A percentile compares a stretch with the other conserved stretches of the same genome.
These are phyloP conservation scores for Palythoa grandiflora DNA, from an alignment of 92 coral and sea anemone genomes.

Conservation along the genomic window DNA sequence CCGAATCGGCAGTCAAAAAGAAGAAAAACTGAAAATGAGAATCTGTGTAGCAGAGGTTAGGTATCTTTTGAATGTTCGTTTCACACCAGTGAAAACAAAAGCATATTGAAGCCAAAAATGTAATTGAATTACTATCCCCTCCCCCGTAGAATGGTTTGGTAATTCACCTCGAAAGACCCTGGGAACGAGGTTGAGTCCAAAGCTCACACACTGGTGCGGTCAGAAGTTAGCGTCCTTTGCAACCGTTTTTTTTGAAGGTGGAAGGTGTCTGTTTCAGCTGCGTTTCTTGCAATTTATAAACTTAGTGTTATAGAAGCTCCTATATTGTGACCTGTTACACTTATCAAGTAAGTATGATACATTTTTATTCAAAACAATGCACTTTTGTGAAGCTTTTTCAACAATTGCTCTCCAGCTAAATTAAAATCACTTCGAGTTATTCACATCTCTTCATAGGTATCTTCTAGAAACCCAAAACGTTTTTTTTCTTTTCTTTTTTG, in stretches of 20 bases:
- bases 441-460: no score
- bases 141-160: conserved; percentile 12
- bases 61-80: no score
- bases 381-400: conserved; percentile 3
- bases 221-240: no score
- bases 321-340: not conserved
- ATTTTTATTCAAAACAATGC: not conserved
- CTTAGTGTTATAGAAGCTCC: conserved; percentile 9
- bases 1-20: conserved; percentile 21
- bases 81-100: not conserved
- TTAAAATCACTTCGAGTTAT: not conserved
- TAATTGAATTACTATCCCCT: conserved; percentile 8
- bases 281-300: not conserved
- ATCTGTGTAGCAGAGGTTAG: not conserved
- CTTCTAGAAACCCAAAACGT: not conserved
- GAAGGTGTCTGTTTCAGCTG: not conserved
- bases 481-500: not conserved
- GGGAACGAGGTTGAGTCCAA: not conserved
- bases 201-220: not conserved
- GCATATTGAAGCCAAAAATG: conserved; percentile 2
- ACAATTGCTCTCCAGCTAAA: not conserved
- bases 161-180: no score
- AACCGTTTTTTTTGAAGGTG: not conserved
- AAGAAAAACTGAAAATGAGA: not conserved
- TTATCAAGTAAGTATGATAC: not conserved